Evolutionary conservation across 2,797 vertebrate genomes (phyloP).

Genomic region (Dermochelys coriacea): DNA sequence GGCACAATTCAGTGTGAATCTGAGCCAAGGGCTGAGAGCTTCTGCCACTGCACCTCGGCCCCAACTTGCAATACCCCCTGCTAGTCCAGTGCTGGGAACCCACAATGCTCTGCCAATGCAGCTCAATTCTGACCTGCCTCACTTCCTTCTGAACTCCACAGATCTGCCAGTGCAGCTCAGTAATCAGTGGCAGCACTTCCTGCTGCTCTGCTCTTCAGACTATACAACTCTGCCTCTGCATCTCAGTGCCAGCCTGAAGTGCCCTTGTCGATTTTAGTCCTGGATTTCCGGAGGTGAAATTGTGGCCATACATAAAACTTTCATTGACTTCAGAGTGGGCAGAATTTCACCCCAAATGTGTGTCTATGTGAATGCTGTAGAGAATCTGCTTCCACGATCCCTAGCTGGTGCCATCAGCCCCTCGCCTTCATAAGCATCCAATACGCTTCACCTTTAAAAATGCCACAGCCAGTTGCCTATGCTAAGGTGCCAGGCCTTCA

Average conservation of each 20-base stretch:
- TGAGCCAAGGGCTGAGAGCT: background rate
- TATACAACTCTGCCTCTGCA: background rate
- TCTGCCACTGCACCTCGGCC: background rate
- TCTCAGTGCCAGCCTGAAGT: background rate
- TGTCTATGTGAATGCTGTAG: rapidly evolving
- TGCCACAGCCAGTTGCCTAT: background rate
- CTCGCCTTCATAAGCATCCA: background rate
- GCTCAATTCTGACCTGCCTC: background rate
- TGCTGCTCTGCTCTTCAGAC: background rate
- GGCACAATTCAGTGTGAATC: background rate
- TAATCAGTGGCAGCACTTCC: background rate
- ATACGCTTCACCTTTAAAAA: background rate
- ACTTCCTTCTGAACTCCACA: background rate
- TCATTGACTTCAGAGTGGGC: rapidly evolving
- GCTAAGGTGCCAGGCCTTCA: background rate
- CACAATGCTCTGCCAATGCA: background rate
- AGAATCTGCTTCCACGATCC: background rate
- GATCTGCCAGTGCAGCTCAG: background rate
- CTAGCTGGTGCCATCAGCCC: background rate
- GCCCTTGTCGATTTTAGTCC: background rate
- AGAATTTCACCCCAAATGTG: background rate
- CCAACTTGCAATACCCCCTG: background rate
- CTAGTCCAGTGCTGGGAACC: background rate
- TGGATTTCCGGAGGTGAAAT: rapidly evolving
- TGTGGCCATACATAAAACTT: background rate